Percentiles rank a stretch among this genome's conserved stretches.
phyloP scores from a whole-genome alignment of 2,113 vertebrate genomes.

The Pterophyllum scalare region DNA sequence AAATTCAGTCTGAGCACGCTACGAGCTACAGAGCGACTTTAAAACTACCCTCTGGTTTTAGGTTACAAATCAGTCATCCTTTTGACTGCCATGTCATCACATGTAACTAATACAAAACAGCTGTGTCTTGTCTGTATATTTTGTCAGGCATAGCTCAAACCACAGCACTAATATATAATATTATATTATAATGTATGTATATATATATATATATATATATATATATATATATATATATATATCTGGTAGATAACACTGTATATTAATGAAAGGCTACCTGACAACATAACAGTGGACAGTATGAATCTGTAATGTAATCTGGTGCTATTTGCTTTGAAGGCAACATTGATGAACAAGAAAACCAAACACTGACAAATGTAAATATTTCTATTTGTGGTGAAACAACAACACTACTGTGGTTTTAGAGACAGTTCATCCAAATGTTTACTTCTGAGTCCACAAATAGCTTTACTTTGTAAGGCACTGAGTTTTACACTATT shows the following conservation, averaged over 20 bases:
- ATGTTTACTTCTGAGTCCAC: neutral
- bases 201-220: no score
- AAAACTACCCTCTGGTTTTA: neutral
- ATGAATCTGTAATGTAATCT: conserved; percentile 7
- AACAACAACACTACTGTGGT: conserved; percentile 1
- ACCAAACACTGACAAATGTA: conserved; percentile 9
- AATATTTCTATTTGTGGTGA: neutral
- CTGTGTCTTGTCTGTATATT: neutral
- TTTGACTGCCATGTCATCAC: neutral
- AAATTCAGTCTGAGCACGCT: neutral
- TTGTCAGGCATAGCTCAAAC: neutral
- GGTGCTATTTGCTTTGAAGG: neutral
- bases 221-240: no score
- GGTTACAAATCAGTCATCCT: neutral
- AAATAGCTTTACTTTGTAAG: conserved; percentile 40
- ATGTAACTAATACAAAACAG: neutral
- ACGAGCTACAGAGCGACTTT: neutral
- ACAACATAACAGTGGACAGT: neutral
- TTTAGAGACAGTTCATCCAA: neutral
- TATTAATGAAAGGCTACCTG: neutral
- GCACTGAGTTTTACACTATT: conserved; percentile 38
- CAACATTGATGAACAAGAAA: neutral
- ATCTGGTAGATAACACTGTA: conserved; percentile 35
- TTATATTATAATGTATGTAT: no score
- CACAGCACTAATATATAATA: no score